Evolutionary conservation across 2,113 vertebrate species (phyloP).

Genomic region (Calcarius ornatus): DNA sequence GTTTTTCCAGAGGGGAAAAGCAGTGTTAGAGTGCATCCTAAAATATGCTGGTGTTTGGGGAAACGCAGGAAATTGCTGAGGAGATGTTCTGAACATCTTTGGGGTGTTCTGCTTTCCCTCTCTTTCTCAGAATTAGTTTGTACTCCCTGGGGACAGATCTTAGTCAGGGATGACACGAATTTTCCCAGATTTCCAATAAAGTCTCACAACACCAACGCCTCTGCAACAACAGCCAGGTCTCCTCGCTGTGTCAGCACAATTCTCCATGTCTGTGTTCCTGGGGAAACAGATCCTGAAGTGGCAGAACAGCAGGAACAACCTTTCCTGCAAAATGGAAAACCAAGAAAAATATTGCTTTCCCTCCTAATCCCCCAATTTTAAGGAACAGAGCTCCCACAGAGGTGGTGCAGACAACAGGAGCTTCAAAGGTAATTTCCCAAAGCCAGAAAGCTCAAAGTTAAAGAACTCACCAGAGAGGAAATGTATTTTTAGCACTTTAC

Average conservation of each 20-base stretch:
- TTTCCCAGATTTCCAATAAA: not conserved
- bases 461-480: not conserved
- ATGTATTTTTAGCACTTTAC: not conserved
- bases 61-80: not conserved
- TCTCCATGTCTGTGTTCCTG: fast-evolving
- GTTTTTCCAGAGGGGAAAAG: not conserved
- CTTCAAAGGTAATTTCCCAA: not conserved
- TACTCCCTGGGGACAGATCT: not conserved
- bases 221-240: not conserved
- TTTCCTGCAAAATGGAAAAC: not conserved
- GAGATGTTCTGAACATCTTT: not conserved
- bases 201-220: not conserved
- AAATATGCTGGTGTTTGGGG: not conserved
- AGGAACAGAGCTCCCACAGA: not conserved
- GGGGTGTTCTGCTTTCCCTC: not conserved
- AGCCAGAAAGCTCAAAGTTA: not conserved
- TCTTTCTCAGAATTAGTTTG: not conserved
- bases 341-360: not conserved
- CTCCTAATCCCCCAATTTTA: fast-evolving
- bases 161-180: not conserved
- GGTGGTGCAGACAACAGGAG: not conserved
- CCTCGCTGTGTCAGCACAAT: fast-evolving
- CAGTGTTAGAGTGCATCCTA: not conserved
- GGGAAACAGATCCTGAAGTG: not conserved
- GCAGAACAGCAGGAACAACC: not conserved